Conservation (phyloP, 2,113 vertebrate genomes). For the Quiscalus mexicanus region DNA sequence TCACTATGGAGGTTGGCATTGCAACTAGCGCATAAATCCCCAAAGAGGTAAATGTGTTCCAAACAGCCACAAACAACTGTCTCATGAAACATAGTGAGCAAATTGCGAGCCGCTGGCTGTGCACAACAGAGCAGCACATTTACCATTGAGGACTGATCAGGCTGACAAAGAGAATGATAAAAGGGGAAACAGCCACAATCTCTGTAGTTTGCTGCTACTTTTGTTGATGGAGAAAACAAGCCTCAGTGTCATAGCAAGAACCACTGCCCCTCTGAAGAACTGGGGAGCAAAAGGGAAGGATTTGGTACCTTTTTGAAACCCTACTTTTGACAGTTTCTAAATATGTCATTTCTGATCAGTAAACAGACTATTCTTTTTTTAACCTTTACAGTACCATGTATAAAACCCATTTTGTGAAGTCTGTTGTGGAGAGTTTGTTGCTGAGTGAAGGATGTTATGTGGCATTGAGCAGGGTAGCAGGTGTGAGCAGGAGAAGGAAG, state of each 20-base stretch:
- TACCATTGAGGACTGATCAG: conserved; percentile 73
- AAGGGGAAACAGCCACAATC: conserved; percentile 68
- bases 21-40: conserved; percentile 78
- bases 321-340: not conserved
- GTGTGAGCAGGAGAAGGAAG: not conserved
- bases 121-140: conserved; percentile 76
- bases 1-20: conserved; percentile 81
- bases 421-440: not conserved
- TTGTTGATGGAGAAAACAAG: not conserved
- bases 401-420: not conserved
- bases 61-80: conserved; percentile 84
- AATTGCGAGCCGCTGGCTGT: conserved; percentile 79
- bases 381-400: not conserved
- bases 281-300: not conserved
- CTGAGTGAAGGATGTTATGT: not conserved
- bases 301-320: not conserved
- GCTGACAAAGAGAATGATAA: conserved; percentile 79
- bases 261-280: not conserved
- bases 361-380: not conserved
- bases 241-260: not conserved
- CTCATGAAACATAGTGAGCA: conserved; percentile 81
- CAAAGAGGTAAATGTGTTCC: conserved; percentile 82
- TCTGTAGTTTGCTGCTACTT: conserved; percentile 57
- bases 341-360: not conserved
- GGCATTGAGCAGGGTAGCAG: not conserved